A percentile compares a stretch with the other conserved stretches of the same genome.
Conservation (phyloP, 2,113 vertebrate species). For the Melanerpes formicivorus region DNA sequence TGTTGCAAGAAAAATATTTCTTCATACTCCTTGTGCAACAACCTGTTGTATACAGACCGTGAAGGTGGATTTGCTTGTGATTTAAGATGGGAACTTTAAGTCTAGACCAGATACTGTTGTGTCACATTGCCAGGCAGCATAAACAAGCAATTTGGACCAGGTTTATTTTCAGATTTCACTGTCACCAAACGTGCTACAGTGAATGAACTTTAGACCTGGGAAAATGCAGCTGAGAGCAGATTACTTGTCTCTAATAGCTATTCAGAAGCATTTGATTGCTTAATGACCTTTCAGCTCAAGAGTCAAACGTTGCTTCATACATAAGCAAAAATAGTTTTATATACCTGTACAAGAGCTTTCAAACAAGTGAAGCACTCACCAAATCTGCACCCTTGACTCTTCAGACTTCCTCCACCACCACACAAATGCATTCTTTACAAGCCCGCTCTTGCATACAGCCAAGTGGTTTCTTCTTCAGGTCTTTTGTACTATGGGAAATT, state of each 20-base stretch:
- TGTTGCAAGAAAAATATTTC: neutral
- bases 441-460: neutral
- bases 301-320: constrained; percentile 41
- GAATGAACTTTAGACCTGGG: constrained; percentile 23
- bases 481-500: neutral
- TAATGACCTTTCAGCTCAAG: constrained; percentile 17
- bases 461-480: neutral
- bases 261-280: constrained; percentile 32
- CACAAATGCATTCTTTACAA: neutral
- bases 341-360: neutral
- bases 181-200: neutral
- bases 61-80: neutral
- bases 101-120: neutral
- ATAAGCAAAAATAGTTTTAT: neutral
- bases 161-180: neutral
- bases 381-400: neutral
- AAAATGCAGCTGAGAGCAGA: neutral
- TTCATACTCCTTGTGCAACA: neutral
- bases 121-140: neutral
- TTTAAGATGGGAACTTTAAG: neutral
- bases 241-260: neutral
- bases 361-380: constrained; percentile 17
- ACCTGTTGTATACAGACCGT: neutral
- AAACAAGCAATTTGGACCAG: neutral
- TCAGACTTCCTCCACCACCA: neutral